Conservation (phyloP, 2,797 vertebrate species). For the Buphagus erythrorhynchus region DNA sequence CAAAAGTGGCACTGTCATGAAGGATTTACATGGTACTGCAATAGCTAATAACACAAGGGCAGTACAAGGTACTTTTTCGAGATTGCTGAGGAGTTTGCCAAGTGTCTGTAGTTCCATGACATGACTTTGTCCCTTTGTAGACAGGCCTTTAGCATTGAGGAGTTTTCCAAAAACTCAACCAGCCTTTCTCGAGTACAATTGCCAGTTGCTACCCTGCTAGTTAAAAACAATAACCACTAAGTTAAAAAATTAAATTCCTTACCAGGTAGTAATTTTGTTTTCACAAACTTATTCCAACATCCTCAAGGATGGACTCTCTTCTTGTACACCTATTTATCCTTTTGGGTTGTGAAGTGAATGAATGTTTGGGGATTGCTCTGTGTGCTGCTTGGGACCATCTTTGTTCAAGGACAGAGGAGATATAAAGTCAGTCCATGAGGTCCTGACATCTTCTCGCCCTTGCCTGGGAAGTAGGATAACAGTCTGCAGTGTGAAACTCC, state of each 20-base stretch:
- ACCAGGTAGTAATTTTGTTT: neutral
- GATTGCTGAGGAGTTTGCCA: neutral
- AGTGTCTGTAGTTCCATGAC: neutral
- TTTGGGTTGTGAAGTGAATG: neutral
- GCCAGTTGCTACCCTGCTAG: neutral
- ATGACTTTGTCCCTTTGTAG: neutral
- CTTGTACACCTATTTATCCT: neutral
- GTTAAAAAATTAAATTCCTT: neutral
- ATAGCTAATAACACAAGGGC: neutral
- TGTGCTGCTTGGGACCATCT: neutral
- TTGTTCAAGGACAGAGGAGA: neutral
- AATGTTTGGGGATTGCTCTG: neutral
- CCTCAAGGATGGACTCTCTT: neutral
- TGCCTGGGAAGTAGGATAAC: neutral
- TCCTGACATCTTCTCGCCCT: neutral
- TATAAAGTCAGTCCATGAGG: neutral
- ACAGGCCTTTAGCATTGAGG: neutral
- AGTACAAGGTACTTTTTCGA: neutral
- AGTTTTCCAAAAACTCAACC: neutral
- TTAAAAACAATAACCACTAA: neutral
- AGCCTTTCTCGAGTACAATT: neutral
- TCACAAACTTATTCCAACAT: neutral
- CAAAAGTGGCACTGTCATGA: neutral
- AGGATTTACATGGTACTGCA: neutral
- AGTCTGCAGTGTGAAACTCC: neutral